Conservation (phyloP, 2,888 invertebrate species). For the Drosophila fulvimacula region DNA sequence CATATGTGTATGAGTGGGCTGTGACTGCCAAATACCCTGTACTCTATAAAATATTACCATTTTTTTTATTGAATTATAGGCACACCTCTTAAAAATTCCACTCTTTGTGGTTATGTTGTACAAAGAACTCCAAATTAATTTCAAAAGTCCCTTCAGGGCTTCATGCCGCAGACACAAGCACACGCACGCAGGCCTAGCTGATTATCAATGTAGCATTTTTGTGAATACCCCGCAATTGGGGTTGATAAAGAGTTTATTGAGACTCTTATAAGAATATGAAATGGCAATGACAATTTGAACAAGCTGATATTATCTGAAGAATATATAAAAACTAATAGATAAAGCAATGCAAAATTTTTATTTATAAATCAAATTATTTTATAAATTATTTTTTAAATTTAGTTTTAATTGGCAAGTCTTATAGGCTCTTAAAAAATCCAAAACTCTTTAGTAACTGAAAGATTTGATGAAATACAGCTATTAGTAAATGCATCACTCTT, state of each 20-base stretch:
- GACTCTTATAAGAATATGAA: not conserved
- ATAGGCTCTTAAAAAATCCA: not conserved
- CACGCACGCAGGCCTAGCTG: conserved; percentile 14
- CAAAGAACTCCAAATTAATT: conserved; percentile 60
- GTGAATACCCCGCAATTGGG: not conserved
- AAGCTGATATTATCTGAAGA: no score
- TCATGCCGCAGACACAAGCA: not conserved
- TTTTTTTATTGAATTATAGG: not conserved
- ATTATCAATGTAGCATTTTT: conserved; percentile 35
- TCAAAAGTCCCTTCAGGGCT: conserved; percentile 33
- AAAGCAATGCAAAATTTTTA: no score
- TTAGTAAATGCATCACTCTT: no score
- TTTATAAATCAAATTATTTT: no score
- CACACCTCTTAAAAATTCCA: not conserved
- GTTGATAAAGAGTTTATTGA: not conserved
- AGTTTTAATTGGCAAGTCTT: not conserved
- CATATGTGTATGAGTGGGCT: not conserved
- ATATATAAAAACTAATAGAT: no score
- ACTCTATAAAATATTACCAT: no score
- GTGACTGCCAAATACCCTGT: conserved; percentile 3
- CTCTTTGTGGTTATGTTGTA: not conserved
- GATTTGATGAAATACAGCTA: not conserved
- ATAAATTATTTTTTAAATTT: no score
- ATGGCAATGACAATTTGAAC: not conserved
- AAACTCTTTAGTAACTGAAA: not conserved